Percentiles rank a stretch among this genome's conserved stretches.
Conservation (phyloP, 2,888 invertebrate species). For the Caenorhabditis angaria region DNA sequence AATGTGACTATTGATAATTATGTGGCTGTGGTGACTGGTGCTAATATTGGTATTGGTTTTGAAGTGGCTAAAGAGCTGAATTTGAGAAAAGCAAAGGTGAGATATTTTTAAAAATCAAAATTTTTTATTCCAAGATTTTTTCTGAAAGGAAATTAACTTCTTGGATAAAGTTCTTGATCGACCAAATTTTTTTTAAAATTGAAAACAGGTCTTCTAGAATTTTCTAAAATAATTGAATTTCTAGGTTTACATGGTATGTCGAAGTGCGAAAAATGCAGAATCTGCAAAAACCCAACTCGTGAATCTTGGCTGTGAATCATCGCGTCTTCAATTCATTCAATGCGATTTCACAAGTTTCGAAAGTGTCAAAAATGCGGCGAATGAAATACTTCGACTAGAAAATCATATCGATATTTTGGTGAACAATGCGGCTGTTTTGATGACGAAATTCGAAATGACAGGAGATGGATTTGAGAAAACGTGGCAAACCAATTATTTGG, state of each 20-base stretch:
- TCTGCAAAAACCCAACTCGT: constrained; percentile 58
- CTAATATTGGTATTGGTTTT: constrained; percentile 86
- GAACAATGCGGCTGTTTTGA: constrained; percentile 85
- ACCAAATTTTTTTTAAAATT: too few relatives aligned
- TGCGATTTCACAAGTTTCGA: constrained; percentile 67
- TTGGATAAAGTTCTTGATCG: too few relatives aligned
- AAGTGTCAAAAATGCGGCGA: constrained; percentile 59
- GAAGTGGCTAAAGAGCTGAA: constrained; percentile 66
- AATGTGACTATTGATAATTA: constrained; percentile 78
- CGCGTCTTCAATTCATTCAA: constrained; percentile 64
- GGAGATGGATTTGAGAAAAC: constrained; percentile 88
- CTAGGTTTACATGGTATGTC: constrained; percentile 71
- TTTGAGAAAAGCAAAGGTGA: constrained; percentile 63
- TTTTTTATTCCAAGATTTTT: too few relatives aligned
- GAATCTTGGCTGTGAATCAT: constrained; percentile 64
- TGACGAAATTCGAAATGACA: constrained; percentile 79
- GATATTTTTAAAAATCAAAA: too few relatives aligned
- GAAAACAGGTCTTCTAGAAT: too few relatives aligned
- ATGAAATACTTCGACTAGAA: constrained; percentile 53
- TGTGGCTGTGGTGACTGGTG: constrained; percentile 85
- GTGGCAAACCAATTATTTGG: constrained; percentile 86
- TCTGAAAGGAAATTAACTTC: too few relatives aligned
- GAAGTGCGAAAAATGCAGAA: constrained; percentile 59
- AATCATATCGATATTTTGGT: constrained; percentile 71
- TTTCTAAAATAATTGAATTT: too few relatives aligned